Evolutionary conservation across 2,888 invertebrate genomes (phyloP).

Genomic region (Stenodema calcarata): DNA sequence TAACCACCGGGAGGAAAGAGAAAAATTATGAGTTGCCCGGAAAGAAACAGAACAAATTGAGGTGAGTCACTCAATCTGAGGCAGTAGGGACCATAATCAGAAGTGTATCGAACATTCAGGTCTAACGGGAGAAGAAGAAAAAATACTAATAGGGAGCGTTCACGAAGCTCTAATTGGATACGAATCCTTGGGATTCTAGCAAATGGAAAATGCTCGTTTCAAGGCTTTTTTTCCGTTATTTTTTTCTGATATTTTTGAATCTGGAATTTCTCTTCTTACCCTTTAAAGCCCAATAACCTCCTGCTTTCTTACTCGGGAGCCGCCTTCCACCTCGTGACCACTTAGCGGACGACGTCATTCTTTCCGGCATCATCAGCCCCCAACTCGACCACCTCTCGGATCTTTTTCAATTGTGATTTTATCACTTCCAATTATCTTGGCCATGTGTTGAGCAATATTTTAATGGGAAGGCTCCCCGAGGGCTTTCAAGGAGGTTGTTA

Average conservation of each 20-base stretch:
- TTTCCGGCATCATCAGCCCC: slow-evolving; percentile 19
- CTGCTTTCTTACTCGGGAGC: neutral
- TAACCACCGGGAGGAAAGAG: neutral
- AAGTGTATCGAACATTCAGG: slow-evolving; percentile 26
- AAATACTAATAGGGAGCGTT: slow-evolving; percentile 40
- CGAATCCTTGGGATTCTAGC: slow-evolving; percentile 45
- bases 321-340: slow-evolving; percentile 16
- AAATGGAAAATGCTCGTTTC: slow-evolving; percentile 29
- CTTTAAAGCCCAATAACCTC: slow-evolving; percentile 11
- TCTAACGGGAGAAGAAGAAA: neutral
- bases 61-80: slow-evolving; percentile 15
- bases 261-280: neutral
- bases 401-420: slow-evolving; percentile 39
- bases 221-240: neutral
- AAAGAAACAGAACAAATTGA: slow-evolving; percentile 38
- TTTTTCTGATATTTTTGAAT: neutral
- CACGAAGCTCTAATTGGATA: slow-evolving; percentile 35
- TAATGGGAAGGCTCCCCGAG: neutral
- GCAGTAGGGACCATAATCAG: slow-evolving; percentile 12
- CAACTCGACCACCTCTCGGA: neutral
- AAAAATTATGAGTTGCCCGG: neutral
- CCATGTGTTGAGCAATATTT: slow-evolving; percentile 39
- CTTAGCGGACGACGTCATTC: slow-evolving; percentile 26
- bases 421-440: slow-evolving; percentile 37
- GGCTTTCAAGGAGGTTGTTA: neutral